phyloP scores from a whole-genome alignment of 2,113 vertebrate genomes.

The Spermophilus dauricus region DNA sequence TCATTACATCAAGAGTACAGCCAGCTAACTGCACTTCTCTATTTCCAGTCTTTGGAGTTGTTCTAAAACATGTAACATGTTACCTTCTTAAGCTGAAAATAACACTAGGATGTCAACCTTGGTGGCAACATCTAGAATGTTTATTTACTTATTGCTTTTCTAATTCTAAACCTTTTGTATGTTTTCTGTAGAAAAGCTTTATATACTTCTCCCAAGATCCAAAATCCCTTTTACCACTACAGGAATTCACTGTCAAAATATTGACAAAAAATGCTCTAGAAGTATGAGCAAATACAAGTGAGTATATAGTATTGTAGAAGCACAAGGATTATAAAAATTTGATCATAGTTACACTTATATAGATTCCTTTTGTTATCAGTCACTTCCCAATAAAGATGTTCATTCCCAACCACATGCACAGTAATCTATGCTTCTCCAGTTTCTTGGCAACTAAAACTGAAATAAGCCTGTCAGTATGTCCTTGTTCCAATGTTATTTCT shows the following conservation, averaged over 20 bases:
- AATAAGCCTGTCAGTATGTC: not conserved
- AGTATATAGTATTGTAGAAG: not conserved
- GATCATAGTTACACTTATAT: not conserved
- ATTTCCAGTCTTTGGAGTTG: not conserved
- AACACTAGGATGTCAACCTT: not conserved
- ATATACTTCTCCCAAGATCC: not conserved
- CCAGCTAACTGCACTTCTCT: not conserved
- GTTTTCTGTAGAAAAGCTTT: not conserved
- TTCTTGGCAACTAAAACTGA: not conserved
- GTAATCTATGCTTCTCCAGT: not conserved
- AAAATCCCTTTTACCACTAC: not conserved
- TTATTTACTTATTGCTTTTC: not conserved
- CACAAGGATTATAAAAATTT: not conserved
- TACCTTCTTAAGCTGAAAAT: not conserved
- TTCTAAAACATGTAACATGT: not conserved
- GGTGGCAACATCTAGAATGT: not conserved
- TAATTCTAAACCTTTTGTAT: too few species aligned
- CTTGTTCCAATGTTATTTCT: not conserved
- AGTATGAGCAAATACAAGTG: not conserved
- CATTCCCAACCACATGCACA: too few species aligned
- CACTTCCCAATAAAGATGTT: not conserved
- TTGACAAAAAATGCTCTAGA: not conserved
- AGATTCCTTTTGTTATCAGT: not conserved
- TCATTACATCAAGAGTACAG: not conserved
- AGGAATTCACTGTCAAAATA: not conserved